Evolutionary conservation across 1,140 invertebrate species (phyloP).

Genomic region (Zaprionus capensis): DNA sequence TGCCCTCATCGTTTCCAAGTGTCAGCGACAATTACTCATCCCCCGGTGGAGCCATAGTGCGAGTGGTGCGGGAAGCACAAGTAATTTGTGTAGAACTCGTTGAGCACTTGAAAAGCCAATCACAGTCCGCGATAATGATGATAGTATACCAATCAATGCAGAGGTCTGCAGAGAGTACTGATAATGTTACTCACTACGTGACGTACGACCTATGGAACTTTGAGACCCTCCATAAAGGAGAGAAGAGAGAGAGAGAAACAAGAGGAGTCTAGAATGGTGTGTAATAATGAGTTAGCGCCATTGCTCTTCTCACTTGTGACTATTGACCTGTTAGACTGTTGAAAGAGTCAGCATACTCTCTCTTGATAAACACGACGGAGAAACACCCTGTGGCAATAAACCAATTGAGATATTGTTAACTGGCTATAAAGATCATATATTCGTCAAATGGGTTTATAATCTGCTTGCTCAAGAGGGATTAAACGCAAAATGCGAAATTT

Average conservation of each 20-base stretch:
- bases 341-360: background rate
- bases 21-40: constrained; percentile 59
- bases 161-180: background rate
- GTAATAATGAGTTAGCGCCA: constrained; percentile 4
- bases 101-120: constrained; percentile 58
- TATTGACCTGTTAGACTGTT: background rate
- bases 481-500: background rate
- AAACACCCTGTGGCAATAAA: background rate
- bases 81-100: constrained; percentile 28
- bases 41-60: background rate
- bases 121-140: constrained; percentile 37
- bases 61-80: background rate
- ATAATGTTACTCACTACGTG: constrained; percentile 23
- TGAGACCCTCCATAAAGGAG: background rate
- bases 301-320: background rate
- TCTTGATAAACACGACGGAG: background rate
- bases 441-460: background rate
- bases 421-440: background rate
- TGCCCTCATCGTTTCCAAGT: constrained; percentile 21
- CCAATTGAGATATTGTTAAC: background rate
- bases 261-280: background rate
- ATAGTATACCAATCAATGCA: constrained; percentile 38
- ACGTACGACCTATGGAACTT: constrained; percentile 28
- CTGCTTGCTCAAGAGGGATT: background rate
- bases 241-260: background rate